Base-by-base conservation (phyloP, 2,888 invertebrate genomes). In the Stenchaetothrips biformis region DNA sequence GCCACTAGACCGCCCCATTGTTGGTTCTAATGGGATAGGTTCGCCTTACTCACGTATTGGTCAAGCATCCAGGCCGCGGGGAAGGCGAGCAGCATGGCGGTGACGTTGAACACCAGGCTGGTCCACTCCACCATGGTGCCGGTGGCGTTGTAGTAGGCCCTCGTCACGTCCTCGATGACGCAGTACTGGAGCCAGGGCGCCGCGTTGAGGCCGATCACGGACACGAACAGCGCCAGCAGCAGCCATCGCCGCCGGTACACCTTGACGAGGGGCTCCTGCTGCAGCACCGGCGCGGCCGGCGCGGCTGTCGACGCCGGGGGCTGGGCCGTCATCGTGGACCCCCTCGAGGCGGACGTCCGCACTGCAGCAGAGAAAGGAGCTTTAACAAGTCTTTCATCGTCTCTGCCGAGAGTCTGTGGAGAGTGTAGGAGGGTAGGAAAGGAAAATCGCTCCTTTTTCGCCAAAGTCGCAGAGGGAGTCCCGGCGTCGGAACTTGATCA, bases 1-100 rank as follows among this genome's bases (percentile, higher is more conserved):
- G n/a, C n/a, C n/a, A n/a, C n/a, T n/a, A n/a, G n/a, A n/a, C n/a
- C n/a, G n/a, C n/a, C n/a, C n/a, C n/a, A n/a, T n/a, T n/a, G n/a
- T n/a, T n/a, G n/a, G 49, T 49, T 49, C 49, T 49, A 4, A 13
- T 53, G 2, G 16, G 53, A 13, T 7, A 7, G 49, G 49, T 49
- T 49, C 49, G 49, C 49, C 49, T 13, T 53, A 53, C 67, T 74
- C 67, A 74, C 67, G 67, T 74, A 25, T 7, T 25, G 67, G 21
- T 25, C 67, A 11, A 74, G 67, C 67, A 74, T 7, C 67, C 67
- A 74, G 67, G 67, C 67, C 25, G 21, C 67, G 67, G 67, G 67
- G 67, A 74, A 74, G 67, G 67, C 67, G 67, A 74, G 67, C 67
- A 74, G 67, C 67, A 74, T n/a, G 25, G 67, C 67, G 21, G 67